phyloP scores from a whole-genome alignment of 2,113 vertebrate species.

The Arvicanthis niloticus region DNA sequence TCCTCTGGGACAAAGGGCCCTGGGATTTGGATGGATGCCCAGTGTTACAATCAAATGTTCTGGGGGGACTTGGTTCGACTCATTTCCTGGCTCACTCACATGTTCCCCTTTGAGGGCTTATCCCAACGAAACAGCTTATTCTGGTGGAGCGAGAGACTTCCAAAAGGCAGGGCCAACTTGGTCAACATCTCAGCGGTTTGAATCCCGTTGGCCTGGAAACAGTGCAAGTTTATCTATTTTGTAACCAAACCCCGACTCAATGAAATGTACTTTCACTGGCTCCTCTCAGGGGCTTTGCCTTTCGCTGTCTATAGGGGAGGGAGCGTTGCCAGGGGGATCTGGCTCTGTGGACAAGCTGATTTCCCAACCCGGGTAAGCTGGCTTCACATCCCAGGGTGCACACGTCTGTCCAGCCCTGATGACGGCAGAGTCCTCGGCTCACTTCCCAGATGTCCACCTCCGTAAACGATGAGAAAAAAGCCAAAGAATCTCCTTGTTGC shows the following conservation, averaged over 20 bases:
- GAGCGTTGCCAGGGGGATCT: neutral
- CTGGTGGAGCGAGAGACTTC: neutral
- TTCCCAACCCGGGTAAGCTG: conserved; percentile 35
- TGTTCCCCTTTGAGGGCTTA: neutral
- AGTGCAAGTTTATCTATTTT: neutral
- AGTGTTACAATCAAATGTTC: neutral
- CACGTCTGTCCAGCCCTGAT: neutral
- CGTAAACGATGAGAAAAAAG: conserved; percentile 27
- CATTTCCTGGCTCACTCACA: neutral
- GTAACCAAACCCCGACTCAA: conserved; percentile 32
- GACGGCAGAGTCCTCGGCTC: conserved; percentile 26
- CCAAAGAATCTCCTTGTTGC: conserved; percentile 34
- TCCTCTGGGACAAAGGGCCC: conserved; percentile 14
- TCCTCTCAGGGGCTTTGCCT: neutral
- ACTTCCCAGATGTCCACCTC: conserved; percentile 44
- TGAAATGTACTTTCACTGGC: conserved; percentile 47
- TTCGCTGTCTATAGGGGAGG: neutral
- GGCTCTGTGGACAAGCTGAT: neutral
- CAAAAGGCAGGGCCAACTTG: conserved; percentile 20
- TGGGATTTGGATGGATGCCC: neutral
- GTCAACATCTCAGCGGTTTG: neutral
- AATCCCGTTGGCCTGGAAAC: conserved; percentile 55
- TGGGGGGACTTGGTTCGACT: neutral
- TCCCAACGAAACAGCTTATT: conserved; percentile 1
- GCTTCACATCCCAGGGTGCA: neutral